Evolutionary conservation across 2,888 invertebrate species (phyloP).

Genomic region (Andricus quercusramuli): DNA sequence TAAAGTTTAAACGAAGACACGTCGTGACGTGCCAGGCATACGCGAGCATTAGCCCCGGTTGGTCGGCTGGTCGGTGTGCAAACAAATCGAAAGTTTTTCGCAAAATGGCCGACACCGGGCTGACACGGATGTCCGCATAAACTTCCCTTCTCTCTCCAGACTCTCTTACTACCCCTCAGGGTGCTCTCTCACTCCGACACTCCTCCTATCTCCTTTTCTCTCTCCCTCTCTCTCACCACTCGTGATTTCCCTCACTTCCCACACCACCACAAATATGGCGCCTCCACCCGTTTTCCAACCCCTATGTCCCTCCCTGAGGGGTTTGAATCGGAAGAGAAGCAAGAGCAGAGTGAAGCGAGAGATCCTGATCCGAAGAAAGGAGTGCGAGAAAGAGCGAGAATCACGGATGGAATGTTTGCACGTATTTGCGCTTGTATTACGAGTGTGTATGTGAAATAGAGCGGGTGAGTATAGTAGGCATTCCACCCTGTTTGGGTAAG

Average conservation of each 20-base stretch:
- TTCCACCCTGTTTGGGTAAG: constrained; percentile 53
- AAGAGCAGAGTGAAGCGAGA: constrained; percentile 42
- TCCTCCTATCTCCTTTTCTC: constrained; percentile 56
- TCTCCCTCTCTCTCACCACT: constrained; percentile 64
- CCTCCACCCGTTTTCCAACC: constrained; percentile 75
- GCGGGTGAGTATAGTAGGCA: constrained; percentile 53
- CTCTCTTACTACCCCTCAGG: constrained; percentile 44
- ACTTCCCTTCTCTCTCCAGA: constrained; percentile 60
- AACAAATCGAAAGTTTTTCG: constrained; percentile 78
- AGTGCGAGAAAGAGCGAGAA: constrained; percentile 28
- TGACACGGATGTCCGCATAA: constrained; percentile 77
- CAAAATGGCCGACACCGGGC: constrained; percentile 78
- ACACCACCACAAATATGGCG: constrained; percentile 78
- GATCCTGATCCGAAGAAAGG: constrained; percentile 44
- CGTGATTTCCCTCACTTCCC: constrained; percentile 77
- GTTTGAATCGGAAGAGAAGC: neutral
- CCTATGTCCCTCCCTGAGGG: constrained; percentile 52
- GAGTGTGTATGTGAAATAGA: constrained; percentile 58
- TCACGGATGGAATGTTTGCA: constrained; percentile 37
- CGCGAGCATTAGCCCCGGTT: constrained; percentile 73
- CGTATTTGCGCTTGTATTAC: constrained; percentile 51
- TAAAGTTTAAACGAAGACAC: constrained; percentile 50
- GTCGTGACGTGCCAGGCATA: constrained; percentile 73
- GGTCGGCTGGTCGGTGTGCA: constrained; percentile 66
- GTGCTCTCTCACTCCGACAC: constrained; percentile 50